Conservation (phyloP, 2,113 vertebrate species). For the Pandion haliaetus region DNA sequence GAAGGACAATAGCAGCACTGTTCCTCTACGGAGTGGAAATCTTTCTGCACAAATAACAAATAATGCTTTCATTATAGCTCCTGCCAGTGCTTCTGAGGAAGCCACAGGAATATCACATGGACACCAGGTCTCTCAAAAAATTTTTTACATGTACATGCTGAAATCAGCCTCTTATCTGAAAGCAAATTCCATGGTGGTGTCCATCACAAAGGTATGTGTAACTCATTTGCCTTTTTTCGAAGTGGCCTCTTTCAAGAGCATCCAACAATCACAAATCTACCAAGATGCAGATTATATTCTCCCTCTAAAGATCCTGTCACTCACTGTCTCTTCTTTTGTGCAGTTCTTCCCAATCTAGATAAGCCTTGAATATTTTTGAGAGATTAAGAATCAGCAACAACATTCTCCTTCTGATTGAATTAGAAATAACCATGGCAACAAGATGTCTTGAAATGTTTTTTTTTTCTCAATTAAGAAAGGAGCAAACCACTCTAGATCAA, state of each 20-base stretch:
- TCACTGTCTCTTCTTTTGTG: not conserved
- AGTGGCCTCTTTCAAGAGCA: not conserved
- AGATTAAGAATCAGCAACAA: not conserved
- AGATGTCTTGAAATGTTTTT: not conserved
- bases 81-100: not conserved
- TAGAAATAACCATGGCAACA: not conserved
- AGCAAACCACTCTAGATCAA: not conserved
- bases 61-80: not conserved
- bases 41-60: not conserved
- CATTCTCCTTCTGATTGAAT: not conserved
- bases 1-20: not conserved
- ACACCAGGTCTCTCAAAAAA: not conserved
- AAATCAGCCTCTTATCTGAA: not conserved
- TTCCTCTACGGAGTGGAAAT: not conserved
- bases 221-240: not conserved
- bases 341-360: not conserved
- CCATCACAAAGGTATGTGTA: accelerated
- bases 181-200: not conserved
- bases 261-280: not conserved
- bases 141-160: accelerated
- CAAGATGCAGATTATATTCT: not conserved
- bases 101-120: not conserved
- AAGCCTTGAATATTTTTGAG: not conserved
- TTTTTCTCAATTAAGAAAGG: not conserved
- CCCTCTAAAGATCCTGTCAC: not conserved